Base-by-base conservation (phyloP, 2,113 vertebrate species). In the Poicephalus gulielmi region DNA sequence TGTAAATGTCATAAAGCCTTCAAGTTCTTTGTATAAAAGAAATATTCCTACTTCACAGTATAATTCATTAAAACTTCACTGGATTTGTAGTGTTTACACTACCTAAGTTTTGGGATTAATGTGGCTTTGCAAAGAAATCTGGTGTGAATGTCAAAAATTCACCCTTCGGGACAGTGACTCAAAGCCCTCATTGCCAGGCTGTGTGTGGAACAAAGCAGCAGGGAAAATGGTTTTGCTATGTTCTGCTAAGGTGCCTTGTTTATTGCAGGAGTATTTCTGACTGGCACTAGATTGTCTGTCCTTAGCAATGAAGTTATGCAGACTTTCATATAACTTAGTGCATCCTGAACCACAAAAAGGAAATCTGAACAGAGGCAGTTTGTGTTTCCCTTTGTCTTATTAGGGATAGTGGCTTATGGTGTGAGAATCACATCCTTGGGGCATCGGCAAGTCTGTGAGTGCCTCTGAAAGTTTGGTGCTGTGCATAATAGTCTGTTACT, bases 1-100 rank as follows among this genome's bases (percentile, higher is more conserved):
- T 53, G 81, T 94, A 92, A 94, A 93, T 88, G 76, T 95, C 82
- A 85, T 73, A 79, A 96, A 88, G 50, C 44, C n/a, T 88, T 68
- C 0, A 4, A 62, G 55, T 88, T 55, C 86, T 90, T 63, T 70
- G 33, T 86, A 8, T 84, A 25, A 88, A 85, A 86, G 63, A 80
- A 83, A 33, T 62, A 91, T n/a, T 69, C 25, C 17, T 55, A 13
- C 43, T 60, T 82, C 67, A 50, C 49, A 39, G 52, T 79, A 35
- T 71, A 57, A 57, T 52, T 86, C 28, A 69, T 86, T 86, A 81
- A 71, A 46, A 52, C 52, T 64, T 77, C 44, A 27, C 59, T 77
- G 64, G 59, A 43, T 71, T 68, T 55, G 12, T 19, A 41, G 27
- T n/a, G 30, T 88, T 90, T 92, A 17, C 18, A 6, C 9, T 17